Evolutionary conservation across 2,888 invertebrate genomes (phyloP), one percentile per base, ranked within the genome.

Genomic region (Cyclophora punctaria): DNA sequence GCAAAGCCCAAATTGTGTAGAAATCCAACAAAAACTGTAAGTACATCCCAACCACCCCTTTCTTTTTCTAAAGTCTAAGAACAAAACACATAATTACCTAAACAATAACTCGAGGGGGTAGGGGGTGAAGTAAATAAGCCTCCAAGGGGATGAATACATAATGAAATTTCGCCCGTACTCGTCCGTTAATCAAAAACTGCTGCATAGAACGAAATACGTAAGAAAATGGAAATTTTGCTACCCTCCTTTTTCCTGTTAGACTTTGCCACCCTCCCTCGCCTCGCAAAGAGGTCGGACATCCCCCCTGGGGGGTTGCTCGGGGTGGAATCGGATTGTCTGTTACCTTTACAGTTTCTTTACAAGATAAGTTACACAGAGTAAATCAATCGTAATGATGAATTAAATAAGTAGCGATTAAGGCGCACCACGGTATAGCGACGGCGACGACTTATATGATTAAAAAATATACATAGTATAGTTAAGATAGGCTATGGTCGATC

Each of bases 141-240:
- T 54, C 53, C 52, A 65, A 71, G 75, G 80, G 79, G 81, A 80
- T 81, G 85, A 84, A 86, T 86, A 86, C 78, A 82, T 86, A 86
- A 88, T 87, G 84, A 85, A 84, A 85, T 85, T 83, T 80, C 76
- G 75, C 83, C 77, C 79, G 77, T 75, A 65, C 75, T 73, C 79
- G 85, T 84, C 85, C 87, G 87, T 86, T 87, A 86, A 86, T 87
- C 87, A 86, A 86, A 87, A 85, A 86, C 78, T 86, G 83, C 82
- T 83, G 85, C 83, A 81, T 80, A 86, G 78, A 73, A 70, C 69
- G 78, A 85, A 86, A 85, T 83, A 83, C 86, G 85, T 76, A 86
- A 86, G 86, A 86, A 86, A 86, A 86, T 86, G 86, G 86, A 88
- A 88, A 88, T 88, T 87, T 88, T 86, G 83, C 87, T 76, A 77